Conservation (phyloP, 2,797 vertebrate genomes). For the Aeoliscus strigatus region DNA sequence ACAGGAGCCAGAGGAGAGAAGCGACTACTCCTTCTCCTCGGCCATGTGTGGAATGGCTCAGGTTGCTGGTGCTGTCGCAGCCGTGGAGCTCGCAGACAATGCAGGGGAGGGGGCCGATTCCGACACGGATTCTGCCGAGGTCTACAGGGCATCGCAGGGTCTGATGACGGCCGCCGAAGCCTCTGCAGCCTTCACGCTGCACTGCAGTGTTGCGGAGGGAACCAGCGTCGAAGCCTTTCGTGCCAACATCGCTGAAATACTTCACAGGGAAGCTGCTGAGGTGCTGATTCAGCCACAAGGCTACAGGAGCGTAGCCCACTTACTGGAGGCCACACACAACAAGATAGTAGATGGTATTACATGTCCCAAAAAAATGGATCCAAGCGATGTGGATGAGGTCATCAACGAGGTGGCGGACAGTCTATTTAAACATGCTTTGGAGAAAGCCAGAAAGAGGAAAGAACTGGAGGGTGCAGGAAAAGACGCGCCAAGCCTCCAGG, state of each 20-base stretch:
- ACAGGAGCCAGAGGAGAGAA: constrained; percentile 42
- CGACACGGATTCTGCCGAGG: constrained; percentile 60
- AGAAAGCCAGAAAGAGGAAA: constrained; percentile 81
- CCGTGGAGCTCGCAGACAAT: constrained; percentile 79
- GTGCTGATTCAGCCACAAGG: constrained; percentile 79
- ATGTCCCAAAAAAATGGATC: constrained; percentile 75
- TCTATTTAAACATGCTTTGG: constrained; percentile 84
- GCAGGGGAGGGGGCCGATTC: constrained; percentile 33
- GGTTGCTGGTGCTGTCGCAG: constrained; percentile 86
- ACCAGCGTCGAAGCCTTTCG: constrained; percentile 80
- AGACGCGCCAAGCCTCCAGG: constrained; percentile 67
- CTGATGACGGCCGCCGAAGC: constrained; percentile 80
- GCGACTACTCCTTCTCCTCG: constrained; percentile 83
- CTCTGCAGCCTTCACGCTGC: constrained; percentile 76
- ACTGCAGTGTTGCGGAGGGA: constrained; percentile 76
- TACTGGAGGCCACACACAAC: constrained; percentile 82
- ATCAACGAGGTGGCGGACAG: constrained; percentile 84
- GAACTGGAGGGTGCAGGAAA: constrained; percentile 61
- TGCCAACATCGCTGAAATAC: constrained; percentile 81
- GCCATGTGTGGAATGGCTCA: constrained; percentile 90
- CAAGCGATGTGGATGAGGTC: constrained; percentile 78
- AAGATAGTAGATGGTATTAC: constrained; percentile 83
- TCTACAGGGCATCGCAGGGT: constrained; percentile 70
- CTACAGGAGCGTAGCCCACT: constrained; percentile 79
- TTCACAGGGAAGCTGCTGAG: constrained; percentile 82